A percentile compares a stretch with the other conserved stretches of the same genome.
These are phyloP conservation scores for Tiliacea citrago DNA, from an alignment of 2,888 invertebrate genomes.

Conservation along the genomic window DNA sequence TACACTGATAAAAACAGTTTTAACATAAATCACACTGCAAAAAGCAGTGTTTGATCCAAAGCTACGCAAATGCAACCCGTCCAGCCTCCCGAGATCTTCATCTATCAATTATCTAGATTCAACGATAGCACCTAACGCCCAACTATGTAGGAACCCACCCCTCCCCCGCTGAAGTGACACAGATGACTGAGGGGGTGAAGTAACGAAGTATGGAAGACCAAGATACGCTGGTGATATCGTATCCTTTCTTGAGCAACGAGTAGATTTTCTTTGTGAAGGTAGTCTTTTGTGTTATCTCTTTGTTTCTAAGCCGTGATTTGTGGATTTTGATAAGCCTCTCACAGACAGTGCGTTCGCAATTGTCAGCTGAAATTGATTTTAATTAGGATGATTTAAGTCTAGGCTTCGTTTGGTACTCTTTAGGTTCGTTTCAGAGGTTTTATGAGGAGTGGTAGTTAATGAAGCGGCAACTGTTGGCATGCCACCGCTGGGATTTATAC, in stretches of 20 bases:
- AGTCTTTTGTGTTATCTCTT: slow-evolving; percentile 71
- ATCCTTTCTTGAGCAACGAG: slow-evolving; percentile 74
- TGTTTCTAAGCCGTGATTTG: slow-evolving; percentile 73
- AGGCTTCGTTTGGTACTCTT: slow-evolving; percentile 50
- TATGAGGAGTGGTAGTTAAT: slow-evolving; percentile 39
- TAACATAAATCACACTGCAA: slow-evolving; percentile 33
- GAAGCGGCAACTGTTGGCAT: slow-evolving; percentile 30
- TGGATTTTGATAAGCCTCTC: slow-evolving; percentile 74
- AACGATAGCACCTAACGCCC: slow-evolving; percentile 49
- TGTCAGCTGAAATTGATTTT: slow-evolving; percentile 71
- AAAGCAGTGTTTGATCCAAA: slow-evolving; percentile 30
- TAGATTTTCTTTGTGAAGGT: slow-evolving; percentile 75
- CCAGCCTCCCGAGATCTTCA: slow-evolving; percentile 71
- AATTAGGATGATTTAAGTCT: slow-evolving; percentile 67
- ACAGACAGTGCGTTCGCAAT: slow-evolving; percentile 68
- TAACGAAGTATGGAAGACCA: slow-evolving; percentile 71
- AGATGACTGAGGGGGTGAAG: slow-evolving; percentile 22
- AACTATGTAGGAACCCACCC: slow-evolving; percentile 33
- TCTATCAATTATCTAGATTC: slow-evolving; percentile 78
- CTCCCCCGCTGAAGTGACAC: slow-evolving; percentile 18
- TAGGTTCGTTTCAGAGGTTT: slow-evolving; percentile 40
- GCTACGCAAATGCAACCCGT: slow-evolving; percentile 58
- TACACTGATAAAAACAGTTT: slow-evolving; percentile 12
- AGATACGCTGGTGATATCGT: slow-evolving; percentile 66
- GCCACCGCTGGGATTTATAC: slow-evolving; percentile 22